Percentiles rank a stretch among this genome's conserved stretches.
phyloP scores from a whole-genome alignment of 2,113 vertebrate species.

The Lampris megalopsis region DNA sequence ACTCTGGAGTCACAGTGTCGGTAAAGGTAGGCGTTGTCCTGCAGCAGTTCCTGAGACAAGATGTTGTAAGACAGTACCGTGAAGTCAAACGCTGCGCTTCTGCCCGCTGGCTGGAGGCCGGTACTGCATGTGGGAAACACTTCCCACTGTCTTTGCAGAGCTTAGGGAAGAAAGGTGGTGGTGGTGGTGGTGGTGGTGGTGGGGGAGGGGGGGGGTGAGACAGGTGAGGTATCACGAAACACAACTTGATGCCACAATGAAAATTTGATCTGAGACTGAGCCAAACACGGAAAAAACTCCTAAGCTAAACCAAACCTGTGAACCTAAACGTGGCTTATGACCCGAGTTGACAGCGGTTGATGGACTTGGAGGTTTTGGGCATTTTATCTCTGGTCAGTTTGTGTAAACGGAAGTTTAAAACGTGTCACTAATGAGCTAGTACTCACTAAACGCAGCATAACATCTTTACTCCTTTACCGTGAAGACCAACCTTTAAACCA shows the following conservation, averaged over 20 bases:
- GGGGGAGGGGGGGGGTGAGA: no score
- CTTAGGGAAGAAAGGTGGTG: slow-evolving; percentile 36
- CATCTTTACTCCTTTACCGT: no score
- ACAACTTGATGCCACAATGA: no score
- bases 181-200: background rate
- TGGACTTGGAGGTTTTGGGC: no score
- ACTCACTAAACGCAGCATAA: no score
- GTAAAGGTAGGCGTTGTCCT: slow-evolving; percentile 92
- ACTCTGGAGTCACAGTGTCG: slow-evolving; percentile 85
- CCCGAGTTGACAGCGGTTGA: no score
- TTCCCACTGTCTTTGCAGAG: slow-evolving; percentile 89
- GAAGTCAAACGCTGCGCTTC: slow-evolving; percentile 86
- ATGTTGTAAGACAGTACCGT: slow-evolving; percentile 97
- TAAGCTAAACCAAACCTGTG: no score
- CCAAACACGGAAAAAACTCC: background rate
- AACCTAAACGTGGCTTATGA: no score
- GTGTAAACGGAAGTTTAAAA: no score
- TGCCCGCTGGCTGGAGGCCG: slow-evolving; percentile 55
- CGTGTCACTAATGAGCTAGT: no score
- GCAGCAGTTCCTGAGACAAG: slow-evolving; percentile 92
- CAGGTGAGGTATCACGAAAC: no score
- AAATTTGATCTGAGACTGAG: background rate
- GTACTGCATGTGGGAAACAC: slow-evolving; percentile 68
- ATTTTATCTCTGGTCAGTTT: no score
- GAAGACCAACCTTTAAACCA: background rate